phyloP scores from a whole-genome alignment of 2,888 invertebrate genomes.

The Andrena fulva region DNA sequence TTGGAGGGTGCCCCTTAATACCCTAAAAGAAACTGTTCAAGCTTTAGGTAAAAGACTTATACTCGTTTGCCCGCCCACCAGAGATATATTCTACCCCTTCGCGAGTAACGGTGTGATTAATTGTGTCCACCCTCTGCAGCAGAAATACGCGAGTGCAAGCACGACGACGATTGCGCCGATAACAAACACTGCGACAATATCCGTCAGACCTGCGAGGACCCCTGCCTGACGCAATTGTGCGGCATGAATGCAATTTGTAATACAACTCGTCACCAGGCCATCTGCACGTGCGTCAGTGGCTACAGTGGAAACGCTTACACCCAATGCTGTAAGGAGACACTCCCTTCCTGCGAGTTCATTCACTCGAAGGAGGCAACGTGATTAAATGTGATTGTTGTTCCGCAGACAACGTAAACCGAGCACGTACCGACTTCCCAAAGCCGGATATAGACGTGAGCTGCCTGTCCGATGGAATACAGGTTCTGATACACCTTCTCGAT shows the following conservation, averaged over 20 bases:
- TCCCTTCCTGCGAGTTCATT: not conserved
- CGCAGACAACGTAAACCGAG: constrained; percentile 59
- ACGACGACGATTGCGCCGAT: constrained; percentile 91
- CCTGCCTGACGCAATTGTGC: constrained; percentile 91
- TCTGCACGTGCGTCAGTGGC: constrained; percentile 92
- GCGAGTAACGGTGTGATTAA: not conserved
- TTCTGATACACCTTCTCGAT: constrained; percentile 90
- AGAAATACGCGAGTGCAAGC: constrained; percentile 87
- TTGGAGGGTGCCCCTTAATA: no score
- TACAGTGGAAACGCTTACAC: constrained; percentile 91
- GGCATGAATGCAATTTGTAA: constrained; percentile 92
- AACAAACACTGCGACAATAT: constrained; percentile 90
- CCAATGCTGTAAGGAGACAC: constrained; percentile 88
- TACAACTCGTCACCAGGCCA: constrained; percentile 90
- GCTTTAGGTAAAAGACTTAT: no score
- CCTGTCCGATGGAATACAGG: constrained; percentile 95
- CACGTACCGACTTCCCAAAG: constrained; percentile 92
- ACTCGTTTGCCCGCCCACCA: no score
- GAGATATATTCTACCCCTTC: no score
- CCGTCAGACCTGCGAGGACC: constrained; percentile 91
- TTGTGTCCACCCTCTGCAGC: constrained; percentile 53
- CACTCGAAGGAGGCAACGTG: not conserved
- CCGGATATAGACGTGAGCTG: constrained; percentile 96
- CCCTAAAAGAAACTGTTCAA: no score
- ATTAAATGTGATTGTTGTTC: not conserved